phyloP scores from a whole-genome alignment of 2,113 vertebrate genomes.

The Globicephala melas region DNA sequence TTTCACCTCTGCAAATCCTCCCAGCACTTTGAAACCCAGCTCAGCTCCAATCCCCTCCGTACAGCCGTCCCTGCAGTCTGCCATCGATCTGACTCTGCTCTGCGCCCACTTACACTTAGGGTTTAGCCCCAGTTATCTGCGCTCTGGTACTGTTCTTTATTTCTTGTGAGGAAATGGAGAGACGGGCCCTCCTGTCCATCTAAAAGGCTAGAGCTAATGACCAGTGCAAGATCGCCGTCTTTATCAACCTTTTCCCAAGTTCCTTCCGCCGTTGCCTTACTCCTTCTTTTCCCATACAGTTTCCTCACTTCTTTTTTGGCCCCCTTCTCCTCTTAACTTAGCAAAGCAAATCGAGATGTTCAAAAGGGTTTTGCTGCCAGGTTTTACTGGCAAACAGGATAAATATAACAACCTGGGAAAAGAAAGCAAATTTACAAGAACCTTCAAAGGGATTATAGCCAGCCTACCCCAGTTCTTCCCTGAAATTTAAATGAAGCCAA shows the following conservation, averaged over 20 bases:
- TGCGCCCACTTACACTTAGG: background rate
- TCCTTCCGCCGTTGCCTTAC: background rate
- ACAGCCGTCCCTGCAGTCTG: background rate
- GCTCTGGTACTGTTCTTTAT: background rate
- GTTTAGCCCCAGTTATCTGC: background rate
- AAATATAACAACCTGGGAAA: background rate
- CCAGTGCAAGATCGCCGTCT: background rate
- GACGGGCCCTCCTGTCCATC: background rate
- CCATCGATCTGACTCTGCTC: background rate
- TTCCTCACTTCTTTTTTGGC: background rate
- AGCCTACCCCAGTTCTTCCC: background rate
- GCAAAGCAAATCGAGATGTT: background rate
- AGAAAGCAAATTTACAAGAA: conserved; percentile 15
- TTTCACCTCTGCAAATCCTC: background rate
- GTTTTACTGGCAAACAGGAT: background rate
- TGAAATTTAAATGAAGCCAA: background rate
- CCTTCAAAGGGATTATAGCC: background rate
- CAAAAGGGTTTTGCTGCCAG: background rate
- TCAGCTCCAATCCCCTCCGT: rapidly evolving
- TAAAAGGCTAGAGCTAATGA: background rate
- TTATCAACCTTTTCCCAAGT: background rate
- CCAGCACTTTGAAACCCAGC: background rate
- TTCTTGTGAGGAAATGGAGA: background rate
- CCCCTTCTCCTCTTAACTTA: background rate
- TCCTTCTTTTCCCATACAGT: background rate